Evolutionary conservation across 1,140 invertebrate species (phyloP), one percentile per base, ranked within the genome.

Genomic region (Drosophila tsacasi): DNA sequence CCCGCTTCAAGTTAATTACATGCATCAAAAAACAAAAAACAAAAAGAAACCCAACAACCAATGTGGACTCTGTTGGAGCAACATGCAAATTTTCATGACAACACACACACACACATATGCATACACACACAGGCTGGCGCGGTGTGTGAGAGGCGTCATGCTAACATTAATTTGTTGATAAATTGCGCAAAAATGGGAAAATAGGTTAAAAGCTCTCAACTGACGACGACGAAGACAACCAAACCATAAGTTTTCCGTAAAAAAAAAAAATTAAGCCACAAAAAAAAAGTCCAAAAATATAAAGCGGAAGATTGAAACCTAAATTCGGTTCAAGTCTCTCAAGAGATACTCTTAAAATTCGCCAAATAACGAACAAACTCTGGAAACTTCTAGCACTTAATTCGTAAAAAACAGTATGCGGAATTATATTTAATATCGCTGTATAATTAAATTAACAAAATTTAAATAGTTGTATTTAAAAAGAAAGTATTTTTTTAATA

Each of bases 91-190:
- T 82, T 87, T 78, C 79, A 69, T 65, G 64, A 46, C 74, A 74
- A 72, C 50, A 69, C 47, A 25, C 55, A 63, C 27, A 47, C 44
- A 23, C 8, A 42, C 44, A 23, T 3, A 42, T 1, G 15, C 15
- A 60, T n/a, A 17, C 42, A 46, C 19, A 46, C 21, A 13, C 15
- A 7, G 15, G 46, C 13, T 7, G 21, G 13, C 13, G 15, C 15
- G 15, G 23, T 47, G 65, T 79, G 71, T 59, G 50, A 44, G 40
- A 66, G 63, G 67, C 42, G 62, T 84, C 65, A 65, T 75, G 84
- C 83, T 77, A 77, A 87, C 68, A 87, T 89, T 84, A 89, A 89
- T 89, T 89, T 84, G 68, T 84, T 90, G 81, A 90, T 87, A 87
- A 84, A 87, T 89, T 89, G 50, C 73, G 73, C 68, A 68, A 83